phyloP scores from a whole-genome alignment of 2,888 invertebrate species.

The Stenchaetothrips biformis region DNA sequence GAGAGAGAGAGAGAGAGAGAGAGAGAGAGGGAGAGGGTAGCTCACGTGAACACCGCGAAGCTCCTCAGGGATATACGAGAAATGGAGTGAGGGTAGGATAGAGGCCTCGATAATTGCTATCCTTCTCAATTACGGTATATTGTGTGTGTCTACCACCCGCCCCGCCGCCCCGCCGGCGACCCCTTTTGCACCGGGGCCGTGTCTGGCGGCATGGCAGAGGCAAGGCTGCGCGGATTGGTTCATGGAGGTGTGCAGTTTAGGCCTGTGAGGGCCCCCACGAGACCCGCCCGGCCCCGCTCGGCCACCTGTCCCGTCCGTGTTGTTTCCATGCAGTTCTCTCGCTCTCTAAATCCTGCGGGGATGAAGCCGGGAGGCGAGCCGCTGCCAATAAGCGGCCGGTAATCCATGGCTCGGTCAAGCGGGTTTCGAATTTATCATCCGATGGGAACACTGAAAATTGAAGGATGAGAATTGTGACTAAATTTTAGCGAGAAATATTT shows the following conservation, averaged over 20 bases:
- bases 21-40: not conserved
- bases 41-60: not conserved
- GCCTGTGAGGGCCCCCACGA: too few species aligned
- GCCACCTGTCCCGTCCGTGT: too few species aligned
- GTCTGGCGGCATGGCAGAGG: not conserved
- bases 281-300: too few species aligned
- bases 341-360: too few species aligned
- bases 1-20: too few species aligned
- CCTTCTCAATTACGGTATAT: conserved; percentile 18
- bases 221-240: not conserved
- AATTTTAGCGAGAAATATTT: too few species aligned
- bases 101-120: conserved; percentile 16
- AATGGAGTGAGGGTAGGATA: not conserved
- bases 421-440: too few species aligned
- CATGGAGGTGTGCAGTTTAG: not conserved
- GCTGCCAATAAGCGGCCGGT: too few species aligned
- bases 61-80: conserved; percentile 3
- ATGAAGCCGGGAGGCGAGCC: too few species aligned
- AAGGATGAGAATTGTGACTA: too few species aligned
- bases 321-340: not conserved
- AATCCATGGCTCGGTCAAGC: too few species aligned
- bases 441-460: too few species aligned
- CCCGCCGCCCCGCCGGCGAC: not conserved
- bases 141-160: not conserved
- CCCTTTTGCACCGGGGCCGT: not conserved